These are phyloP conservation scores for Callocephalon fimbriatum DNA, from an alignment of 2,113 vertebrate species.

Conservation along the genomic window DNA sequence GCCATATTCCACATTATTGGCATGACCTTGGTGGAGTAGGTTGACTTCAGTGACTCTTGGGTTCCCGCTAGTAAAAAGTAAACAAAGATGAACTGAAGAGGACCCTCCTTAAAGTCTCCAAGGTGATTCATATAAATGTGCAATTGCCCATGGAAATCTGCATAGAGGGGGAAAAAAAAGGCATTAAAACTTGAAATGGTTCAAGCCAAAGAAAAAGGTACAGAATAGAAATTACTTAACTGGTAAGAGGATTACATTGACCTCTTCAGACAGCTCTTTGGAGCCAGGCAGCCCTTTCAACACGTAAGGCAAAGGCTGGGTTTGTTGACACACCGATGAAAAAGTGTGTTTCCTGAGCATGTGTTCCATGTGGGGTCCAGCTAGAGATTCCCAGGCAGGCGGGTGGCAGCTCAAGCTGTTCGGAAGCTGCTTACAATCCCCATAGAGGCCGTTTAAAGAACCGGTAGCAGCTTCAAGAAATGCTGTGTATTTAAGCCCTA, in stretches of 20 bases:
- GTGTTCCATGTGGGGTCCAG: background rate
- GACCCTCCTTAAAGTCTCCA: background rate
- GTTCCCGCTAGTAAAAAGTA: background rate
- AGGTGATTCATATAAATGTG: background rate
- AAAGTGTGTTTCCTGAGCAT: background rate
- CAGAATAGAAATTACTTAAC: background rate
- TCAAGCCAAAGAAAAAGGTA: background rate
- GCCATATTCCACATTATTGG: background rate
- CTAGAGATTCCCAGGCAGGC: background rate
- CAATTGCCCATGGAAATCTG: background rate
- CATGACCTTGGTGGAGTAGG: background rate
- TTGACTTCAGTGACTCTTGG: background rate
- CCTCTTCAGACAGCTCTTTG: background rate
- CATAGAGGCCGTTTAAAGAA: fast-evolving
- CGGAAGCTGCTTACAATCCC: background rate
- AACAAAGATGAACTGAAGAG: background rate
- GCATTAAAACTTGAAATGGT: background rate
- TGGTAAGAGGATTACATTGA: background rate
- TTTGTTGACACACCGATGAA: background rate
- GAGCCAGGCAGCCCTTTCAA: background rate
- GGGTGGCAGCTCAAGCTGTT: background rate
- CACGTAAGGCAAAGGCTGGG: background rate
- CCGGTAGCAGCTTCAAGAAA: background rate
- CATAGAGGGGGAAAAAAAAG: fast-evolving
- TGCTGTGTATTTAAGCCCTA: background rate